Percentiles rank a stretch among this genome's conserved stretches.
phyloP scores from a whole-genome alignment of 1,140 invertebrate genomes.

The Propsilocerus akamusi region DNA sequence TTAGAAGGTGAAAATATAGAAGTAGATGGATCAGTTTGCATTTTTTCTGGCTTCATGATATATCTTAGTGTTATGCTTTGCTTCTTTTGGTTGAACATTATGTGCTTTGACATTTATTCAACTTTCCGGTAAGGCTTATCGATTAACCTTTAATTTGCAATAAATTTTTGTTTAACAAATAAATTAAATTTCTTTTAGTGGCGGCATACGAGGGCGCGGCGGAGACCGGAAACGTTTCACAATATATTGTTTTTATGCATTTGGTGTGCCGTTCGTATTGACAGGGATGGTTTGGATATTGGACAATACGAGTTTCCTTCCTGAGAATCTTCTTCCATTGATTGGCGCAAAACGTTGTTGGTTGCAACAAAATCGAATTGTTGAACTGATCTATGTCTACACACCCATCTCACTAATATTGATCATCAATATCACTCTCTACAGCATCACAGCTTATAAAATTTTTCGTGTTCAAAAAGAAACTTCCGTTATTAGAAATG shows the following conservation, averaged over 20 bases:
- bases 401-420: background rate
- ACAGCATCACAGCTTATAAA: background rate
- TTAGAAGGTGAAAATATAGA: background rate
- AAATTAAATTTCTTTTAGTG: background rate
- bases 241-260: background rate
- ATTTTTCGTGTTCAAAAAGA: background rate
- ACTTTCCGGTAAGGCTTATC: slow-evolving; percentile 5
- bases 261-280: background rate
- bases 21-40: background rate
- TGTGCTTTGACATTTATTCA: slow-evolving; percentile 7
- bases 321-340: background rate
- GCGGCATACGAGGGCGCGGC: background rate
- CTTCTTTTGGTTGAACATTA: slow-evolving; percentile 6
- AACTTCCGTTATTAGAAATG: background rate
- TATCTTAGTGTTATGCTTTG: background rate
- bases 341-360: background rate
- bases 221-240: background rate
- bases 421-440: background rate
- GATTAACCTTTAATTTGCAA: background rate
- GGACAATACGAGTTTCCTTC: background rate
- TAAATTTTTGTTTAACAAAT: background rate
- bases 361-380: background rate
- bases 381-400: background rate
- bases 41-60: slow-evolving; percentile 2
- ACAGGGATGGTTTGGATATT: background rate